Evolutionary conservation across 1,140 invertebrate species (phyloP), one percentile per base, ranked within the genome.

Genomic region (Drosophila leontia): DNA sequence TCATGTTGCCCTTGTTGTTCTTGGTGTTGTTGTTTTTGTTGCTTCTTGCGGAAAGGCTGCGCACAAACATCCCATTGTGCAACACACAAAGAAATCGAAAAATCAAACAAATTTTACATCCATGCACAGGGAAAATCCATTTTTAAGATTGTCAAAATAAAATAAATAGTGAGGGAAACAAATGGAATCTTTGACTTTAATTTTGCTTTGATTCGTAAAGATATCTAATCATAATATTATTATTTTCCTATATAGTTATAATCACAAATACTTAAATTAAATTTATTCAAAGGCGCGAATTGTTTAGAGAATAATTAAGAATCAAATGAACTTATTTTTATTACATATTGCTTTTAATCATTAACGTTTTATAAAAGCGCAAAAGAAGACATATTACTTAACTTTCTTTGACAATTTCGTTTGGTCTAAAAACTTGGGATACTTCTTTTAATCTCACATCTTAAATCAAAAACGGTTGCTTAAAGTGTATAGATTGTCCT

Each of bases 21-120:
- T 58, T 44, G 3, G 15, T 55, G 39, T 45, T 69, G n/a, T 23
- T 67, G 17, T 48, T 65, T 32, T 15, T 44, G 48, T 13, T 42
- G 37, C 63, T 50, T 60, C 26, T 55, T 68, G 67, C 60, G 56
- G 32, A 48, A 69, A 83, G 63, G 50, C 71, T 72, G 62, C 74
- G 83, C 83, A 87, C 75, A 87, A 87, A 77, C 72, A 84, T 69
- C 63, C 62, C 58, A 80, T 80, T 72, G 62, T 80, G 78, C 78
- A 80, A 80, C 56, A 72, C 35, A 74, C 69, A 76, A 44, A 55
- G 53, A 64, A 63, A 59, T 63, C 45, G 68, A 82, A 75, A 84
- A 87, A 80, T 88, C 85, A 87, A 87, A 88, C 64, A 78, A 88
- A 78, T 47, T 84, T 84, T 63, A 44, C 61, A 56, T 55, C 45